Base-by-base conservation (phyloP, 2,113 vertebrate genomes). In the Anoura caudifer region DNA sequence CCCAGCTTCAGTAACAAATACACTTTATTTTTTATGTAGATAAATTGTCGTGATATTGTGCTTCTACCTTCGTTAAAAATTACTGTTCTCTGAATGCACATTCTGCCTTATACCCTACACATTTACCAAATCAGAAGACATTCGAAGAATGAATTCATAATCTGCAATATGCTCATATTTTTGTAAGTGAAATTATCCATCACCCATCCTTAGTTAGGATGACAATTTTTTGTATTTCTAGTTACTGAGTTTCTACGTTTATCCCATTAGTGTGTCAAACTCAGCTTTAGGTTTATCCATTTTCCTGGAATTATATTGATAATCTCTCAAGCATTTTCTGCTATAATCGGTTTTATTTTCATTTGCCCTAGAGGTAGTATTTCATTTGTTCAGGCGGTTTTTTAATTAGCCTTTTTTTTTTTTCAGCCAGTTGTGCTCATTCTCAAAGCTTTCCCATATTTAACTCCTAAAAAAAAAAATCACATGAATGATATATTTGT, bases 261-360 rank as follows among this genome's bases (percentile, higher is more conserved):
- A 67, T 56, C 86, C 54, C 77, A 70, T 94, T 45, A 82, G 61
- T 11, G 36, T 82, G 59, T 93, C 90, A 65, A 65, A 52, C n/a
- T 67, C 63, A 31, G 4, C 54, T 80, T 96, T 63, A 15, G 31
- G 33, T 70, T 90, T 85, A 80, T 89, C 96, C 19, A 56, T 90
- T 95, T 95, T 96, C 88, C 94, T 79, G 28, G 90, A 93, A 85
- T 31, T 70, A 43, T 91, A 95, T 81, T 94, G 91, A 91, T 83
- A 93, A 94, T 76, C 85, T 96, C 88, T 89, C 16, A 2, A 85
- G 84, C 75, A 22, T 89, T 87, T 94, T 65, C 56, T 91, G 76
- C 38, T 38, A 41, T 26, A 87, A 47, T 20, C 14, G 0, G 61
- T 90, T 95, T 97, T 96, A 85, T 92, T 96, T 95, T 90, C 41